A percentile compares a stretch with the other conserved stretches of the same genome.
Conservation (phyloP, 2,797 vertebrate genomes). For the Simalia tracyae region DNA sequence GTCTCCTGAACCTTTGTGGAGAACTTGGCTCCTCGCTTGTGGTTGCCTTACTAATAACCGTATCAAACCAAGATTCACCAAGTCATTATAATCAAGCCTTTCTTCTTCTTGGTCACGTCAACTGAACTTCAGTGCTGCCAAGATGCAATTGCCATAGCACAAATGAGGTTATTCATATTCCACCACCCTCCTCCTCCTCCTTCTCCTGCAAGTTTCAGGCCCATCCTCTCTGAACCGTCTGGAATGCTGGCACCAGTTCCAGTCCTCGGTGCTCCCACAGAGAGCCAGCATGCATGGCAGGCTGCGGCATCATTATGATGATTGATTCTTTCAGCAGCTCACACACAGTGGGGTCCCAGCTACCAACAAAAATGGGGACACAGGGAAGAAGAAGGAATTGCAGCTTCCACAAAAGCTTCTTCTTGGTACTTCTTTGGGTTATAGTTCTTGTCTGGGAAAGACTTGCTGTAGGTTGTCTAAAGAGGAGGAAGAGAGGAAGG, state of each 20-base stretch:
- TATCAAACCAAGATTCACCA: background rate
- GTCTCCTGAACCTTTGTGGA: background rate
- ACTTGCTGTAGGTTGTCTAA: background rate
- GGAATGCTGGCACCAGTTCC: slow-evolving; percentile 69
- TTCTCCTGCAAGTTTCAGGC: slow-evolving; percentile 34
- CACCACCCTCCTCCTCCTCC: background rate
- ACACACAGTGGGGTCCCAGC: slow-evolving; percentile 64
- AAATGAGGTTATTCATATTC: slow-evolving; percentile 30
- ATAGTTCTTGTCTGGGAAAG: too few species aligned
- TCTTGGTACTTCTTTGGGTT: background rate
- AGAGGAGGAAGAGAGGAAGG: background rate
- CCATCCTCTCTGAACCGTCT: slow-evolving; percentile 67
- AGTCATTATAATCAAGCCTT: background rate
- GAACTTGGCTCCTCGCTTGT: background rate
- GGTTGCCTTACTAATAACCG: background rate
- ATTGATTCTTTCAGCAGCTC: slow-evolving; percentile 72
- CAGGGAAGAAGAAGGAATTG: background rate
- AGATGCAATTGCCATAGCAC: slow-evolving; percentile 63
- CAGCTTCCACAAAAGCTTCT: background rate
- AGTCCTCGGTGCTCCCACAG: slow-evolving; percentile 66
- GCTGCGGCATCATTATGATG: slow-evolving; percentile 70
- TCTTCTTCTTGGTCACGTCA: background rate
- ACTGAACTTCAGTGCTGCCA: slow-evolving; percentile 30
- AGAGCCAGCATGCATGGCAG: slow-evolving; percentile 63
- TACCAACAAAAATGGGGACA: slow-evolving; percentile 42